Conservation (phyloP, 2,888 invertebrate species). For the Orchestes rusci region DNA sequence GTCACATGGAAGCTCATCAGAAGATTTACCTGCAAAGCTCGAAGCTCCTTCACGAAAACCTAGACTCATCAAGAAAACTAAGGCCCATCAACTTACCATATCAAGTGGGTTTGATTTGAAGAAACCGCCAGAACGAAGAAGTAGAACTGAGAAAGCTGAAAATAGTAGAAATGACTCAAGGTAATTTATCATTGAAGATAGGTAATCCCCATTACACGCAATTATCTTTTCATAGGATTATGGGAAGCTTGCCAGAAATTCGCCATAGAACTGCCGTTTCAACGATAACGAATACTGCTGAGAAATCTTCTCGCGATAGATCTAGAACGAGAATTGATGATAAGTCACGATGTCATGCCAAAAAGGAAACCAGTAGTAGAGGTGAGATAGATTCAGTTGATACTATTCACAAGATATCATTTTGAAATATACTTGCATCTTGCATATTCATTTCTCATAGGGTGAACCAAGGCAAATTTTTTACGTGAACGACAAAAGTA, state of each 20-base stretch:
- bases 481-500: too few species aligned
- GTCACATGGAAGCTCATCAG: slow-evolving; percentile 48
- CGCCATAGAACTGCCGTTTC: slow-evolving; percentile 45
- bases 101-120: slow-evolving; percentile 37
- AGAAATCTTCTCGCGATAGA: slow-evolving; percentile 39
- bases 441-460: too few species aligned
- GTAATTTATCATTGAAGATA: slow-evolving; percentile 26
- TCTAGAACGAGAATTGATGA: slow-evolving; percentile 32
- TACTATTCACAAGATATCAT: slow-evolving; percentile 3
- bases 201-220: not conserved
- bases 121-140: slow-evolving; percentile 24
- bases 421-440: not conserved
- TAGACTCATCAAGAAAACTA: slow-evolving; percentile 40
- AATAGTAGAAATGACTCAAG: slow-evolving; percentile 33
- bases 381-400: too few species aligned
- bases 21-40: slow-evolving; percentile 41
- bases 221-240: slow-evolving; percentile 29
- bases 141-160: slow-evolving; percentile 23
- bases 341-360: slow-evolving; percentile 29
- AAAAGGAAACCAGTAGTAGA: slow-evolving; percentile 32
- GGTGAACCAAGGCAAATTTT: too few species aligned
- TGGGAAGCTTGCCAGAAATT: slow-evolving; percentile 42
- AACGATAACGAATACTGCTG: slow-evolving; percentile 43
- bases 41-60: slow-evolving; percentile 40
- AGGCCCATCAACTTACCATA: slow-evolving; percentile 35